A percentile compares a stretch with the other conserved stretches of the same genome.
phyloP scores from a whole-genome alignment of 1,140 invertebrate species.

The Papilio aristodemus region DNA sequence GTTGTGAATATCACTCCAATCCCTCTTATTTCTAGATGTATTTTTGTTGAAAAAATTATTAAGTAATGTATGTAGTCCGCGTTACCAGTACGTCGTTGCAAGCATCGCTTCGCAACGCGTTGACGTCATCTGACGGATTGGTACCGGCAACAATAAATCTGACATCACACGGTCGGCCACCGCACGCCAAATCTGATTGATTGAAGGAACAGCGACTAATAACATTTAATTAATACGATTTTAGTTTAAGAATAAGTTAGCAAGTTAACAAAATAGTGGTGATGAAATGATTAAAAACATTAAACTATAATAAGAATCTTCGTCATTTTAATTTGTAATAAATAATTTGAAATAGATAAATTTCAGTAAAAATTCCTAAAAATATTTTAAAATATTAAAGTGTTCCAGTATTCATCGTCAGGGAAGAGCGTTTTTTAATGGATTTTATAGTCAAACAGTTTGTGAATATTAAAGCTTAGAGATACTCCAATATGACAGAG shows the following conservation, averaged over 20 bases:
- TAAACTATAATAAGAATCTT: no score
- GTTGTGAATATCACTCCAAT: no score
- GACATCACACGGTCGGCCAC: not conserved
- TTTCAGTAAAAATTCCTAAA: not conserved
- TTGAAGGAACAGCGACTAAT: not conserved
- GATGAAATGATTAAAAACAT: no score
- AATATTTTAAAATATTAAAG: not conserved
- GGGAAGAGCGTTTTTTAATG: not conserved
- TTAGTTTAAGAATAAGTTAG: not conserved
- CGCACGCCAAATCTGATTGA: not conserved
- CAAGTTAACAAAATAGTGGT: no score
- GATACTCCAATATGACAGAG: conserved; percentile 9
- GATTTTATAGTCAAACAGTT: conserved; percentile 12
- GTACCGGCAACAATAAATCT: conserved; percentile 13
- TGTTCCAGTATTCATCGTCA: not conserved
- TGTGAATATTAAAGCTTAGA: conserved; percentile 3
- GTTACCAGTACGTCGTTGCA: not conserved
- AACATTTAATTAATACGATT: not conserved
- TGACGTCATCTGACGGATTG: conserved; percentile 10
- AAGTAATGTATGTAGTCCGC: not conserved
- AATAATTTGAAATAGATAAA: not conserved
- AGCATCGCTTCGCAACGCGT: not conserved
- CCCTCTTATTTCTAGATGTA: no score
- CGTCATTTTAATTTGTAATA: no score
- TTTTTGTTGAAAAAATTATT: not conserved